Percentiles rank a stretch among this genome's conserved stretches.
Conservation (phyloP, 23 tunicate species). For the Ciona savignyi region DNA sequence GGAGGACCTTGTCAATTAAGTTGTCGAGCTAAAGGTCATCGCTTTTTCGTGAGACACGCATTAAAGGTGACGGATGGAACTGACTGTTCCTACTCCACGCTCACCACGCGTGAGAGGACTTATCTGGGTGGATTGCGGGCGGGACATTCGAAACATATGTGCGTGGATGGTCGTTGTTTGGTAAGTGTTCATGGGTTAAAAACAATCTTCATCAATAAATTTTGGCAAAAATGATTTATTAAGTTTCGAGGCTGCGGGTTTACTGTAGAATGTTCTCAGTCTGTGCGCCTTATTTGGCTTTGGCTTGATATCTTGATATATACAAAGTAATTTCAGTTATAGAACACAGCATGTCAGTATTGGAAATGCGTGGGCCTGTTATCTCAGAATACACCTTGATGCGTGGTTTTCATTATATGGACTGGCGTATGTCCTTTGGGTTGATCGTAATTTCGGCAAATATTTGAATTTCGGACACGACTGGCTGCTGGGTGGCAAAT, state of each 20-base stretch:
- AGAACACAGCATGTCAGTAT: no score
- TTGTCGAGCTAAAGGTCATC: slow-evolving; percentile 57
- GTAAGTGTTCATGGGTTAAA: neutral
- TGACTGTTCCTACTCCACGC: slow-evolving; percentile 25
- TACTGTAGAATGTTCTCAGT: no score
- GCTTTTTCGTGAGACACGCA: slow-evolving; percentile 42
- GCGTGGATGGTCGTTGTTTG: neutral
- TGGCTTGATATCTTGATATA: neutral
- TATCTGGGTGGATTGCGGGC: neutral
- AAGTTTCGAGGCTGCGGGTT: neutral
- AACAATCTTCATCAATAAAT: neutral
- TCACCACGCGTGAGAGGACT: neutral
- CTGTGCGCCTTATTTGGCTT: no score
- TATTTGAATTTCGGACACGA: neutral
- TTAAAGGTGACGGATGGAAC: slow-evolving; percentile 40
- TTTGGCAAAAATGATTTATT: no score
- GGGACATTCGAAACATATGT: neutral
- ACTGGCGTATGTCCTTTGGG: neutral
- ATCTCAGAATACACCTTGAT: neutral
- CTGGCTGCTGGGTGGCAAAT: neutral
- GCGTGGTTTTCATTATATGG: neutral
- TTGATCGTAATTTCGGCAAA: neutral
- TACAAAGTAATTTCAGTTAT: no score
- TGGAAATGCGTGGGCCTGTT: no score
- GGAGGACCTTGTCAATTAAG: slow-evolving; percentile 52